Evolutionary conservation across 2,888 invertebrate species (phyloP), one percentile per base, ranked within the genome.

Genomic region (Orthosia cruda): DNA sequence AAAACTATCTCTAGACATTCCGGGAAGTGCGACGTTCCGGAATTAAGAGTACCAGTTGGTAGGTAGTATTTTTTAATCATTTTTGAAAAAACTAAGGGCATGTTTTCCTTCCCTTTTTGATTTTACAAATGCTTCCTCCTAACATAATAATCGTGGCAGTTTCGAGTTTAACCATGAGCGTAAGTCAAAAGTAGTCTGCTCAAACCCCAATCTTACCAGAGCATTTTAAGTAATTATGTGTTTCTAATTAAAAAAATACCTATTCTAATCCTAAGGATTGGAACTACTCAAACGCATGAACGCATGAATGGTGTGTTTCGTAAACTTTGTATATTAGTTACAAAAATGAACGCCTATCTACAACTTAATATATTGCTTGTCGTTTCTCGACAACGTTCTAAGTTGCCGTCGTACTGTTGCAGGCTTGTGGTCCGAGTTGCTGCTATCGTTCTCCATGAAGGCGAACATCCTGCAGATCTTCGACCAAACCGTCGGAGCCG

Each of bases 381-480:
- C 40, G 7, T 52, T 7, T 18, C 13, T n/a, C 23, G 2, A 0
- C 13, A 0, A 4, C 9, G 11, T 64, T 18, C 2, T 71, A 71
- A 64, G 2, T n/a, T 12, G 2, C 20, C 47, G 40, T 47, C 11
- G 0, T n/a, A 16, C 5, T 64, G 0, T 77, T 85, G 3, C 94
- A 98, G 98, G 97, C 71, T 88, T 98, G 63, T 94, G 97, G 89
- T 97, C 97, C 73, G 97, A 98, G 89, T 94, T 98, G 74, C 93
- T 98, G 85, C 97, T 98, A 15, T 98, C 98, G 80, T 98, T 98
- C 94, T 98, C 98, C 23, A 97, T 98, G 85, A 97, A 97, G 87
- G 98, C 98, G 83, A 98, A 98, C 90, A 96, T 98, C 88, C 98
- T 98, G 93, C 98, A 98, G 89, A 97, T 98, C 90, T 98, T 98